Evolutionary conservation across 2,797 vertebrate genomes (phyloP).

Genomic region (Tolypeutes matacus): DNA sequence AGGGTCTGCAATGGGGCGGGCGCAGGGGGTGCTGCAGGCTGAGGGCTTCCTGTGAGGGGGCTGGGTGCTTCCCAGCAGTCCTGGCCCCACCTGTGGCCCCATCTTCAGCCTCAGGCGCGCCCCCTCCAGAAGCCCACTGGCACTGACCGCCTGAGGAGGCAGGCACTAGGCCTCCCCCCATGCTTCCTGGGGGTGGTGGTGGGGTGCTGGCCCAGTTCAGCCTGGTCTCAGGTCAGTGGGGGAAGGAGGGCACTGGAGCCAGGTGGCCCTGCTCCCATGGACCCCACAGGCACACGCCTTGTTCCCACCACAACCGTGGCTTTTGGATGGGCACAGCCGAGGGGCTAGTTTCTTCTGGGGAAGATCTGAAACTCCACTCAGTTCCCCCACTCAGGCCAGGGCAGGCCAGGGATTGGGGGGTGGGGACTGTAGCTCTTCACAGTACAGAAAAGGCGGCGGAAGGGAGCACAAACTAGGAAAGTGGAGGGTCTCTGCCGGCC

Average conservation of each 20-base stretch:
- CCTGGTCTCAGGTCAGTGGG: neutral
- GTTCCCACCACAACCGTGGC: neutral
- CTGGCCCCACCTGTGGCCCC: neutral
- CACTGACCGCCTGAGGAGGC: neutral
- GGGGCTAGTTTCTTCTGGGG: neutral
- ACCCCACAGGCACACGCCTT: neutral
- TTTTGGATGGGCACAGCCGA: neutral
- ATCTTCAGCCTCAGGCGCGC: neutral
- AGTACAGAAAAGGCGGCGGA: conserved; percentile 67
- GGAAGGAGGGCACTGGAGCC: neutral
- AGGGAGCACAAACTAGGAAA: neutral
- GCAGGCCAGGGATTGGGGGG: neutral
- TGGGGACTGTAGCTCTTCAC: conserved; percentile 72
- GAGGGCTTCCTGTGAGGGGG: neutral
- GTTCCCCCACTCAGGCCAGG: neutral
- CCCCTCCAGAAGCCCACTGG: neutral
- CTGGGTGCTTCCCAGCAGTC: neutral
- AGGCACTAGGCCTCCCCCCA: neutral
- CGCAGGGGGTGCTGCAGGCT: neutral
- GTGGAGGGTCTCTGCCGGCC: conserved; percentile 45
- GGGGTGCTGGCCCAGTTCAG: neutral
- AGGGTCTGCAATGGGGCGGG: neutral
- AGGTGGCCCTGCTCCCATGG: neutral
- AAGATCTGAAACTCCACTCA: neutral
- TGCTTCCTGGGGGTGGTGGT: neutral